phyloP scores from a whole-genome alignment of 2,888 invertebrate species.

The Archips crataeganus region DNA sequence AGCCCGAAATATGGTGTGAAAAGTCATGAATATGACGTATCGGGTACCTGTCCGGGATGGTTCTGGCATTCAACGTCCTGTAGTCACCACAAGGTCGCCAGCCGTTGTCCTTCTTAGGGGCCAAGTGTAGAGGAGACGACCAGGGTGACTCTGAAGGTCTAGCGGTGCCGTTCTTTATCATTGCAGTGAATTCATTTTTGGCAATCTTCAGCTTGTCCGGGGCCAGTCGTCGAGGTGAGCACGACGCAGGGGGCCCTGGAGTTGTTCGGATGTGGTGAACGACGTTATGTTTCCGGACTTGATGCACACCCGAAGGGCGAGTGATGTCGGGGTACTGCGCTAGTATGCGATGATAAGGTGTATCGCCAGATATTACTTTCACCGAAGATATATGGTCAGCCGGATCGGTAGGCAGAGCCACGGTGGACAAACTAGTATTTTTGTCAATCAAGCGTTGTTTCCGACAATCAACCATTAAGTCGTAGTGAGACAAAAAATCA shows the following conservation, averaged over 20 bases:
- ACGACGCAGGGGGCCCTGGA: constrained; percentile 50
- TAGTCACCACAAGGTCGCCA: constrained; percentile 58
- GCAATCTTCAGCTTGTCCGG: too few species aligned
- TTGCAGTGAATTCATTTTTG: constrained; percentile 54
- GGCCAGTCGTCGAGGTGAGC: constrained; percentile 52
- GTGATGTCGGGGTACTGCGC: constrained; percentile 42
- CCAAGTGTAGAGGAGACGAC: constrained; percentile 56
- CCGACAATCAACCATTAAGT: too few species aligned
- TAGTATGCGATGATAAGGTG: too few species aligned
- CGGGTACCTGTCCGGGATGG: constrained; percentile 50
- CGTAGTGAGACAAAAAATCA: too few species aligned
- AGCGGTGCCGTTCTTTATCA: constrained; percentile 49
- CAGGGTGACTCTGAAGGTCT: too few species aligned
- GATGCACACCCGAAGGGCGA: too few species aligned
- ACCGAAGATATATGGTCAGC: constrained; percentile 27
- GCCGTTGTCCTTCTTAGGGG: constrained; percentile 50
- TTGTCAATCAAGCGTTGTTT: too few species aligned
- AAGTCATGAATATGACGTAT: too few species aligned
- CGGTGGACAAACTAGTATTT: too few species aligned
- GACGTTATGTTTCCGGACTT: constrained; percentile 46
- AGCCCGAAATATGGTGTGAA: too few species aligned
- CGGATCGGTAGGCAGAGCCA: too few species aligned
- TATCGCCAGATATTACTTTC: constrained; percentile 19
- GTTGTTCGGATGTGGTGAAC: constrained; percentile 51
- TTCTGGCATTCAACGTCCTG: constrained; percentile 51